phyloP scores from a whole-genome alignment of 2,888 invertebrate genomes.

The Resseliella maxima region DNA sequence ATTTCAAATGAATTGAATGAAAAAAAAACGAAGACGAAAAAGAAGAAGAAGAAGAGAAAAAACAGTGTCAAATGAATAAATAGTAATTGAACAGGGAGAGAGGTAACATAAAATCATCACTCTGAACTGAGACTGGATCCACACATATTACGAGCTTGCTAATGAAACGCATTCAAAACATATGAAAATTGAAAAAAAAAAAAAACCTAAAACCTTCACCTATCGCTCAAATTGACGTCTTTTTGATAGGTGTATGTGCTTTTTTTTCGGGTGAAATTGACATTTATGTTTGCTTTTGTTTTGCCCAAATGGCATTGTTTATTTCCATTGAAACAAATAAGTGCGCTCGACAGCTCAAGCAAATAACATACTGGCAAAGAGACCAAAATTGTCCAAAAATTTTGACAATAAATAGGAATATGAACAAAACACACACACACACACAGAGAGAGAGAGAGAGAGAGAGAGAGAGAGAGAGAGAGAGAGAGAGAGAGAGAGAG shows the following conservation, averaged over 20 bases:
- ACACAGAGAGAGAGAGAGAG: too few species aligned
- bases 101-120: background rate
- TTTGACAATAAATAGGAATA: background rate
- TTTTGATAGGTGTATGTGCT: background rate
- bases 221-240: conserved; percentile 42
- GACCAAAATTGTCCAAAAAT: too few species aligned
- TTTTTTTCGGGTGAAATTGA: conserved; percentile 7
- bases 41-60: background rate
- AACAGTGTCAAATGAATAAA: conserved; percentile 22
- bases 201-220: conserved; percentile 1
- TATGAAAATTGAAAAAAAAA: background rate
- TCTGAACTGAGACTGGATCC: too few species aligned
- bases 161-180: background rate
- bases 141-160: background rate
- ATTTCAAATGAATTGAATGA: background rate
- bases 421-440: background rate
- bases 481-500: too few species aligned
- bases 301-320: background rate
- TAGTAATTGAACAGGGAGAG: background rate
- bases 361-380: too few species aligned
- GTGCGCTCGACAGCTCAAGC: background rate
- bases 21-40: too few species aligned
- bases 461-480: too few species aligned
- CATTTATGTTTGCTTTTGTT: background rate
- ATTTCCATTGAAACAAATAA: background rate